Evolutionary conservation across 2,113 vertebrate species (phyloP).

Genomic region (Alces alces): DNA sequence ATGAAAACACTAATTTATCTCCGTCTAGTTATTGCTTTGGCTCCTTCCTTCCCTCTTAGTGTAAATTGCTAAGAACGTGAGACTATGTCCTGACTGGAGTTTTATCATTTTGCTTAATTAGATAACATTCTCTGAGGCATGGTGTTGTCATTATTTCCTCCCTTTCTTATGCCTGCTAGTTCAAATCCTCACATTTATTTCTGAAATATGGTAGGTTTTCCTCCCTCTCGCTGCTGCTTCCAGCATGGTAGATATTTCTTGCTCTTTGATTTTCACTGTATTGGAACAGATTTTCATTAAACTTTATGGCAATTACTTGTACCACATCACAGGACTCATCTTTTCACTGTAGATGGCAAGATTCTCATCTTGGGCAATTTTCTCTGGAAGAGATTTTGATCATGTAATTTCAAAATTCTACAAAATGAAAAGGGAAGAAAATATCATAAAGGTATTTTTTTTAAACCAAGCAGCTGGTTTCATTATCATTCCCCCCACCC

Average conservation of each 20-base stretch:
- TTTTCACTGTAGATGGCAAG: constrained; percentile 5
- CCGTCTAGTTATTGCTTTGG: constrained; percentile 26
- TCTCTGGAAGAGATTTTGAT: constrained; percentile 53
- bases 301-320: constrained; percentile 36
- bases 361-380: constrained; percentile 48
- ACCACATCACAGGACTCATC: background rate
- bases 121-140: constrained; percentile 68
- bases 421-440: constrained; percentile 32
- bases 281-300: constrained; percentile 40
- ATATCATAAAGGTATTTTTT: background rate
- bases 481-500: background rate
- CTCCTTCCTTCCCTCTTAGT: constrained; percentile 33
- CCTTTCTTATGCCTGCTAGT: constrained; percentile 33
- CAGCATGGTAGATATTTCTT: background rate
- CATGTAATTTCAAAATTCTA: constrained; percentile 48
- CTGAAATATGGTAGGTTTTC: constrained; percentile 28
- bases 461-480: constrained; percentile 3
- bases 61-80: constrained; percentile 54
- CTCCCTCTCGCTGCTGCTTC: background rate
- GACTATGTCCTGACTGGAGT: constrained; percentile 13
- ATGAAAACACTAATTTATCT: constrained; percentile 71
- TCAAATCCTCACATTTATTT: constrained; percentile 51
- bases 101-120: constrained; percentile 72
- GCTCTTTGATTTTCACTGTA: constrained; percentile 27
- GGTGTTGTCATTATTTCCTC: constrained; percentile 65